A percentile compares a stretch with the other conserved stretches of the same genome.
Evolutionary conservation across 2,113 vertebrate genomes (phyloP).

Genomic region (Periophthalmodon schlosseri): DNA sequence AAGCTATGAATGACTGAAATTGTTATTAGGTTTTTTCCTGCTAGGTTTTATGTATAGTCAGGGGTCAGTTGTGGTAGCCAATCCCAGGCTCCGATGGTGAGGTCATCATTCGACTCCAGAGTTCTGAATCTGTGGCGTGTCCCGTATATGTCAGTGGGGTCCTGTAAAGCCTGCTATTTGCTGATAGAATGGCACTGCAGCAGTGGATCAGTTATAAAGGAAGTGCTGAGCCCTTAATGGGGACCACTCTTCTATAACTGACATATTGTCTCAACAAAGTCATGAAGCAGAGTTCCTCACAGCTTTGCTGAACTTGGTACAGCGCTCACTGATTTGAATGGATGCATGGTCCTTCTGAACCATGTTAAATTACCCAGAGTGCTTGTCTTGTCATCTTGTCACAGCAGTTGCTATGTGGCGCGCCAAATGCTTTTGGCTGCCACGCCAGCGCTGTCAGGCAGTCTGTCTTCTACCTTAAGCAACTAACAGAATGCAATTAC

Average conservation of each 20-base stretch:
- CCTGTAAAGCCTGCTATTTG: slow-evolving; percentile 52
- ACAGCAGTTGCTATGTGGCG: slow-evolving; percentile 49
- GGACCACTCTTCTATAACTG: slow-evolving; percentile 42
- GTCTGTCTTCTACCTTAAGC: slow-evolving; percentile 55
- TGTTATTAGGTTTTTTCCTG: slow-evolving; percentile 60
- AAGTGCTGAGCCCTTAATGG: slow-evolving; percentile 62
- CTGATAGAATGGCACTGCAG: slow-evolving; percentile 63
- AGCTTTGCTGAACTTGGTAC: slow-evolving; percentile 8
- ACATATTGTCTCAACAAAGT: slow-evolving; percentile 39
- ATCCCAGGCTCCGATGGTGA: slow-evolving; percentile 55
- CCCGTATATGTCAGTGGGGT: slow-evolving; percentile 61
- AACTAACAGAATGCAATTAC: slow-evolving; percentile 67
- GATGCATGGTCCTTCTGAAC: slow-evolving; percentile 40
- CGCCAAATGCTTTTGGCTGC: slow-evolving; percentile 68
- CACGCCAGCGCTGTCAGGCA: slow-evolving; percentile 54
- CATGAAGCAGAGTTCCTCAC: slow-evolving; percentile 15
- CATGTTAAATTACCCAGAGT: slow-evolving; percentile 61
- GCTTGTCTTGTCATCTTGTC: slow-evolving; percentile 58
- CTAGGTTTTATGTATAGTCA: slow-evolving; percentile 32
- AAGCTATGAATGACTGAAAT: slow-evolving; percentile 48
- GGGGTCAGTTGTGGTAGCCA: slow-evolving; percentile 51
- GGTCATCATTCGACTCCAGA: slow-evolving; percentile 53
- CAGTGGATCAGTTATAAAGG: slow-evolving; percentile 60
- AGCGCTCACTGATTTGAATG: slow-evolving; percentile 44
- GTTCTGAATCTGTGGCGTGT: slow-evolving; percentile 55